A percentile compares a stretch with the other conserved stretches of the same genome.
Conservation (phyloP, 2,888 invertebrate genomes). For the Neelides folsomi region DNA sequence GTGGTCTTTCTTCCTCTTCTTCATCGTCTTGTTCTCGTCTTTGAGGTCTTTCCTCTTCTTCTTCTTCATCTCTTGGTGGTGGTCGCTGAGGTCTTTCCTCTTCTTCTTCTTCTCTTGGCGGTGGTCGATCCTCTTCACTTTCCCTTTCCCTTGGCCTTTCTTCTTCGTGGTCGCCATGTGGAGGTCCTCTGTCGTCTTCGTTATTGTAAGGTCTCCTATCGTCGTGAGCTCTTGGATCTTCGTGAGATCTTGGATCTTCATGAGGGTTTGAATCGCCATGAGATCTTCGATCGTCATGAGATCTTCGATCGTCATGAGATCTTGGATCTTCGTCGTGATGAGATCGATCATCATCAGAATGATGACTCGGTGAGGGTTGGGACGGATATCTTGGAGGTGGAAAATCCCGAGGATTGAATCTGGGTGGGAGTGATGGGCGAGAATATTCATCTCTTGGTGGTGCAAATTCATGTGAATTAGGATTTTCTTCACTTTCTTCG, state of each 20-base stretch:
- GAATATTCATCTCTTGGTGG: not conserved
- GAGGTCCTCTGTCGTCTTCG: constrained; percentile 2
- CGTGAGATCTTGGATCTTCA: not conserved
- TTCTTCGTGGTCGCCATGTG: not conserved
- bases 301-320: not conserved
- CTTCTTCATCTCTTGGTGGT: constrained; percentile 3
- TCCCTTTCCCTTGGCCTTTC: not conserved
- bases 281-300: not conserved
- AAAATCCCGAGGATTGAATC: not conserved
- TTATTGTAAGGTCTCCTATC: not conserved
- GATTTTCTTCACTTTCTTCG: not conserved
- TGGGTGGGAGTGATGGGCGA: not conserved
- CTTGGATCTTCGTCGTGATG: not conserved
- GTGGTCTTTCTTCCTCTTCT: constrained; percentile 6
- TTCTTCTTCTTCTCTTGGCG: constrained; percentile 7
- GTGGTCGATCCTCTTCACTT: not conserved
- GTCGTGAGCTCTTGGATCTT: not conserved
- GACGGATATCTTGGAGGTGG: not conserved
- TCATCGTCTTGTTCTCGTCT: not conserved
- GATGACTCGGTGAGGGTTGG: not conserved
- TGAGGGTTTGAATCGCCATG: not conserved
- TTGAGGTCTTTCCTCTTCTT: constrained; percentile 3
- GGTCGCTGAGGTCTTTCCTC: constrained; percentile 6
- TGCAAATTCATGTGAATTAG: not conserved
- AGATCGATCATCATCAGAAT: constrained; percentile 4